A percentile compares a stretch with the other conserved stretches of the same genome.
phyloP scores from a whole-genome alignment of 1,140 invertebrate genomes.

The Aphaenogaster rudis region DNA sequence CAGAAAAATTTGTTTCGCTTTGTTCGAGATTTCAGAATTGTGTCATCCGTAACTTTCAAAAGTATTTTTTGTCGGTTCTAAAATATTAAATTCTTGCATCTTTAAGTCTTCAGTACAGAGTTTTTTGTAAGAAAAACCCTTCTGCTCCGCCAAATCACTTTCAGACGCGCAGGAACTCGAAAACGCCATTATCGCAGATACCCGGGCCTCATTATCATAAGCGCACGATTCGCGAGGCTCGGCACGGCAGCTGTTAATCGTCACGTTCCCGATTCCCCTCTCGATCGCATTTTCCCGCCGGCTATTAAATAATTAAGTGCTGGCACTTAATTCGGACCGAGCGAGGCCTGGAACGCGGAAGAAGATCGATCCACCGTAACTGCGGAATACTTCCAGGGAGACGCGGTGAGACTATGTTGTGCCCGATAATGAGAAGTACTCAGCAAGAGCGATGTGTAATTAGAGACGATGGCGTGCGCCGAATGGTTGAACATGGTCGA shows the following conservation, averaged over 20 bases:
- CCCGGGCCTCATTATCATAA: constrained; percentile 28
- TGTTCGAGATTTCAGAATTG: background rate
- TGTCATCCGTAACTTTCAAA: background rate
- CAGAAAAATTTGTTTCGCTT: background rate
- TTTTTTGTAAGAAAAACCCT: background rate
- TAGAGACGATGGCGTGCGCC: constrained; percentile 22
- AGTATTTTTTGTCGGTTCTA: background rate
- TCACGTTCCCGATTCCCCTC: constrained; percentile 7
- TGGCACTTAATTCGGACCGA: constrained; percentile 64
- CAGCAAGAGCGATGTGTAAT: constrained; percentile 44
- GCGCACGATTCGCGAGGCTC: constrained; percentile 14
- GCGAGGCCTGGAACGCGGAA: background rate
- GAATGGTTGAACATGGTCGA: background rate
- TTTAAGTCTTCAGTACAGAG: background rate
- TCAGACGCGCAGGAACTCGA: background rate
- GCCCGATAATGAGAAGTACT: constrained; percentile 65
- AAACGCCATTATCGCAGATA: constrained; percentile 29
- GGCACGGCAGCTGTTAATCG: constrained; percentile 35
- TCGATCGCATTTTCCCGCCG: constrained; percentile 16
- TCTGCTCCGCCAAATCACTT: background rate
- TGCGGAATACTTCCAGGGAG: constrained; percentile 44
- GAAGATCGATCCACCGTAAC: constrained; percentile 39
- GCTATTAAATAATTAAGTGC: constrained; percentile 71
- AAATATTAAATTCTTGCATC: background rate
- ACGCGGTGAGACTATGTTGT: constrained; percentile 32